Evolutionary conservation across 1,140 invertebrate genomes (phyloP).

Genomic region (Olivierus martensii): DNA sequence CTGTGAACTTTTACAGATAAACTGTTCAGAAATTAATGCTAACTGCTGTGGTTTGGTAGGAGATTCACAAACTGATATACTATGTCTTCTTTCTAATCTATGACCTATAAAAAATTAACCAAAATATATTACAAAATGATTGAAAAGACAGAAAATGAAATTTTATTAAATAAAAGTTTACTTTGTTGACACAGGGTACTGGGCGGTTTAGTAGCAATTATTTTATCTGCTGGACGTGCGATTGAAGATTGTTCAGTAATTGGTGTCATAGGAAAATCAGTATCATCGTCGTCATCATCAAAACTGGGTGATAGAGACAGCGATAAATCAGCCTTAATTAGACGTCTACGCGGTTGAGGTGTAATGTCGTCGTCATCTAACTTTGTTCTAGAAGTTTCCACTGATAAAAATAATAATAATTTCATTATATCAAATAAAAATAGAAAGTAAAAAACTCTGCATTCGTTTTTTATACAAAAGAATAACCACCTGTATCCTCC

Average conservation of each 20-base stretch:
- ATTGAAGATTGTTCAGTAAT: background rate
- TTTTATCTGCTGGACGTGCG: too few species aligned
- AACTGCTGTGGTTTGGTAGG: slow-evolving; percentile 13
- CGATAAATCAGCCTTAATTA: slow-evolving; percentile 36
- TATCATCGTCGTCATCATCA: slow-evolving; percentile 23
- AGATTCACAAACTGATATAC: slow-evolving; percentile 31
- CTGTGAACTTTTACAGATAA: background rate
- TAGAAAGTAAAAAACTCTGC: background rate
- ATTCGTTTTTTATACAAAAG: slow-evolving; percentile 7
- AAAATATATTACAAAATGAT: too few species aligned
- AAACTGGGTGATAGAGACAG: slow-evolving; percentile 21
- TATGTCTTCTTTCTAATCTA: slow-evolving; percentile 25
- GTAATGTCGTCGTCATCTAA: slow-evolving; percentile 25
- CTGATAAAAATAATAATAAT: slow-evolving; percentile 20
- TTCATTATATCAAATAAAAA: background rate
- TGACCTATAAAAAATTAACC: too few species aligned
- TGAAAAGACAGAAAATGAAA: too few species aligned
- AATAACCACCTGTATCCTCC: too few species aligned
- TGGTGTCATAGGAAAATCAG: slow-evolving; percentile 9
- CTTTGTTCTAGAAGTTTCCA: slow-evolving; percentile 28
- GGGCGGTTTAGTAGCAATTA: too few species aligned
- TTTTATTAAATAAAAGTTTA: too few species aligned
- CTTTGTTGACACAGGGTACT: too few species aligned
- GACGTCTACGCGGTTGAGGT: slow-evolving; percentile 28
- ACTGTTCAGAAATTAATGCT: background rate